phyloP scores from a whole-genome alignment of 2,797 vertebrate species.

The Rhinoraja longicauda region DNA sequence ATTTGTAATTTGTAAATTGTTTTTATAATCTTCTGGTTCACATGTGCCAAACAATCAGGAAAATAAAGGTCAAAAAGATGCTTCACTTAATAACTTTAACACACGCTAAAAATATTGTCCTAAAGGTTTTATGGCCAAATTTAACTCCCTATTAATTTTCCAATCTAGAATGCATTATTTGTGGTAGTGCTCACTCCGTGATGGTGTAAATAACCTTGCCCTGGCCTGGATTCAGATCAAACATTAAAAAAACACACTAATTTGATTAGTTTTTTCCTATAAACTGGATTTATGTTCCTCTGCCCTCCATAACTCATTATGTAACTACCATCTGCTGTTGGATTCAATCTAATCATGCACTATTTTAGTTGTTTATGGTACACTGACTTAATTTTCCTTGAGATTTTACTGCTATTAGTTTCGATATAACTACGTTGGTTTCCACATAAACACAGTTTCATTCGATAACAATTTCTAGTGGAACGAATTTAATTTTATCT shows the following conservation, averaged over 20 bases:
- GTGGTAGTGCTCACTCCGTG: neutral
- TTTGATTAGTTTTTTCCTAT: neutral
- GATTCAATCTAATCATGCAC: constrained; percentile 32
- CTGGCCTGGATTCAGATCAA: neutral
- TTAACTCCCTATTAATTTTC: neutral
- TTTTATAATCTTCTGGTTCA: neutral
- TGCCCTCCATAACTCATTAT: neutral
- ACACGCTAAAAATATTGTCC: neutral
- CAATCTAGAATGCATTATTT: neutral
- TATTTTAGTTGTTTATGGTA: neutral
- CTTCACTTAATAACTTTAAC: neutral
- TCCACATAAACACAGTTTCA: neutral
- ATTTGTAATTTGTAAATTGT: neutral
- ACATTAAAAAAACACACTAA: neutral
- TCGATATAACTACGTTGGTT: neutral
- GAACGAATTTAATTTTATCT: no score
- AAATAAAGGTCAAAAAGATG: neutral
- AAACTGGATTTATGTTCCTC: neutral
- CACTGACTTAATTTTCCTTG: neutral
- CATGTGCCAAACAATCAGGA: neutral
- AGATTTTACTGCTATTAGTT: neutral
- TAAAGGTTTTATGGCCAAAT: neutral
- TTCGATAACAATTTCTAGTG: constrained; percentile 7
- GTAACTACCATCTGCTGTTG: neutral
- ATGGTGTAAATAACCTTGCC: neutral